phyloP scores from a whole-genome alignment of 2,797 vertebrate species.

The Rachycentron canadum region DNA sequence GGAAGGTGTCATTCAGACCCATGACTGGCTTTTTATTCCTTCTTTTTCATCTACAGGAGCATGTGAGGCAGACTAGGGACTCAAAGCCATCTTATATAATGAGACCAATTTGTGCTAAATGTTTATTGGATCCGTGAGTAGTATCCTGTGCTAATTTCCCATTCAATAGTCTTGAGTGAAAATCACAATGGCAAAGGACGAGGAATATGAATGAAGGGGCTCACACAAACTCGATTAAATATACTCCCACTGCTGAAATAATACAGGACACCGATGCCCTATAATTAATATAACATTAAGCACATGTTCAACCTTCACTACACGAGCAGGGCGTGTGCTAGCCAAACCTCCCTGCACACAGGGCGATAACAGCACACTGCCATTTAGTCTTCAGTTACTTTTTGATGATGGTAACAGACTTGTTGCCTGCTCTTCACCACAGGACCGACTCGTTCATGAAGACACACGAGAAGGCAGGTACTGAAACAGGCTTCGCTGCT shows the following conservation, averaged over 20 bases:
- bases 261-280: conserved; percentile 3
- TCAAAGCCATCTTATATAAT: conserved; percentile 58
- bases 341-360: neutral
- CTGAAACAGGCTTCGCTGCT: neutral
- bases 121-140: conserved; percentile 71
- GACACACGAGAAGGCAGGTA: neutral
- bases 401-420: neutral
- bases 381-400: neutral
- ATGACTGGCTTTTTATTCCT: conserved; percentile 23
- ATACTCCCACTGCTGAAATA: conserved; percentile 30
- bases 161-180: conserved; percentile 48
- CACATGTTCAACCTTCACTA: conserved; percentile 30
- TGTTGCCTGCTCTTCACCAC: neutral
- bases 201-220: conserved; percentile 57
- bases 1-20: conserved; percentile 28
- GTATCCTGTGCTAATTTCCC: conserved; percentile 59
- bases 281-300: conserved; percentile 38
- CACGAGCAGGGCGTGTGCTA: neutral
- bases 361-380: neutral
- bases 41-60: conserved; percentile 47
- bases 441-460: neutral
- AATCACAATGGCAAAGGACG: conserved; percentile 44
- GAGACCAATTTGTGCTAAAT: conserved; percentile 68
- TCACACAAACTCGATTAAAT: conserved; percentile 31
- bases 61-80: conserved; percentile 21